A percentile compares a stretch with the other conserved stretches of the same genome.
Conservation (phyloP, 2,797 vertebrate species). For the Podarcis lilfordi region DNA sequence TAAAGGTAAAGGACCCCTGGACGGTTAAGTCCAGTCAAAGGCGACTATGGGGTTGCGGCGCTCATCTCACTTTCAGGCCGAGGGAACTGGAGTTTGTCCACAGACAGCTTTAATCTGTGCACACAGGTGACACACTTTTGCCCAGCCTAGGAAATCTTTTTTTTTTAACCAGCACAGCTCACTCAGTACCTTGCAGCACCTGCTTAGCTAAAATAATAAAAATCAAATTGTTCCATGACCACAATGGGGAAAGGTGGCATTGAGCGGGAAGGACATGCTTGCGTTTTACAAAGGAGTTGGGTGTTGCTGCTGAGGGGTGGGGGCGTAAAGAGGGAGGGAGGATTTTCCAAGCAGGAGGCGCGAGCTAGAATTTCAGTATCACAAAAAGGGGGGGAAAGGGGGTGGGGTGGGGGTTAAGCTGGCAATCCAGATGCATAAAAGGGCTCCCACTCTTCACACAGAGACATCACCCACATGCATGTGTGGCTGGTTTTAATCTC, state of each 20-base stretch:
- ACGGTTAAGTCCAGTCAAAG: too few species aligned
- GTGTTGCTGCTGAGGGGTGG: neutral
- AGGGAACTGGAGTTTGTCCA: too few species aligned
- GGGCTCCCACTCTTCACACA: neutral
- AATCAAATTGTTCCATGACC: neutral
- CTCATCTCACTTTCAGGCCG: too few species aligned
- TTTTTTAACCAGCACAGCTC: neutral
- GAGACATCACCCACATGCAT: neutral
- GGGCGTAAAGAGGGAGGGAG: neutral
- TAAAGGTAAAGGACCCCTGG: too few species aligned
- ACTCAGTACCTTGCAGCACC: neutral
- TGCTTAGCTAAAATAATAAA: neutral
- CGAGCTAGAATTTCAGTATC: constrained; percentile 52
- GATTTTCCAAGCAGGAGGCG: neutral
- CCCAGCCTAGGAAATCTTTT: neutral
- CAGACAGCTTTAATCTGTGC: neutral
- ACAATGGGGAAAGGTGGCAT: neutral
- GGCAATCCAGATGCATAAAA: constrained; percentile 52
- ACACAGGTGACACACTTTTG: neutral
- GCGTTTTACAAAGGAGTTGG: rapidly evolving
- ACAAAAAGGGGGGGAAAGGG: neutral
- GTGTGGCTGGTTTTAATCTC: constrained; percentile 11
- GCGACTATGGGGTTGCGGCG: too few species aligned
- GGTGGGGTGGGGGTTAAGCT: neutral
- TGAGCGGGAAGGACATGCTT: rapidly evolving